Conservation (phyloP, 2,797 vertebrate species). For the Pseudomugil gertrudae region DNA sequence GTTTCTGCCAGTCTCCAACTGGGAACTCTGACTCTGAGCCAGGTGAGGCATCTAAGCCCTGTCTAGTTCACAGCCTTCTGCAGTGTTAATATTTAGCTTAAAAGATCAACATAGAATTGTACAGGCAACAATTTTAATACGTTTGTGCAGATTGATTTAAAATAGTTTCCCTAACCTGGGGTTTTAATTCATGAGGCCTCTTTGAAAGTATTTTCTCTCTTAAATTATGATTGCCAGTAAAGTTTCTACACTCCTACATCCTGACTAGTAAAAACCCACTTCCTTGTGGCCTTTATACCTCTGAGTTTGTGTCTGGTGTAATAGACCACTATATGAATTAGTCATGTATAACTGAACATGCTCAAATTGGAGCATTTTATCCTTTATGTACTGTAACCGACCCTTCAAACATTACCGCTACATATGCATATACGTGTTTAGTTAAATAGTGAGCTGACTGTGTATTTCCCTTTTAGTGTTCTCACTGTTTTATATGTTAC, state of each 20-base stretch:
- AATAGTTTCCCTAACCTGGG: not conserved
- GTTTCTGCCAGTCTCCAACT: slow-evolving; percentile 93
- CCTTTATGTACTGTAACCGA: not conserved
- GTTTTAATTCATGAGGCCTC: not conserved
- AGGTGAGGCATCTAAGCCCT: slow-evolving; percentile 80
- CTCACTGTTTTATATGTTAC: not conserved
- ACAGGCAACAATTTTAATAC: not conserved
- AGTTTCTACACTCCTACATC: not conserved
- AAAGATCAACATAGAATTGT: not conserved
- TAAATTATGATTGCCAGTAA: not conserved
- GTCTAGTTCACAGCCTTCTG: slow-evolving; percentile 21
- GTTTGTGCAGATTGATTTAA: not conserved
- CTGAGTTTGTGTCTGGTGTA: not conserved
- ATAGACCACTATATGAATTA: not conserved
- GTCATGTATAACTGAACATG: not conserved
- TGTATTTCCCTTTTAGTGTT: not conserved
- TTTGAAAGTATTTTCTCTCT: not conserved
- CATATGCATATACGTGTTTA: not conserved
- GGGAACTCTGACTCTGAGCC: slow-evolving; percentile 96
- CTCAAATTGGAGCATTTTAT: not conserved
- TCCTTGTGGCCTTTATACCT: slow-evolving; percentile 16
- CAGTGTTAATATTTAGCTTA: slow-evolving; percentile 14
- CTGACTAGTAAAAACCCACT: slow-evolving; percentile 5
- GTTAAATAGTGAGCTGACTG: not conserved
- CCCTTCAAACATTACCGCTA: not conserved